These are phyloP conservation scores for Pseudolycoriella hygida DNA, from an alignment of 2,888 invertebrate species.

Conservation along the genomic window DNA sequence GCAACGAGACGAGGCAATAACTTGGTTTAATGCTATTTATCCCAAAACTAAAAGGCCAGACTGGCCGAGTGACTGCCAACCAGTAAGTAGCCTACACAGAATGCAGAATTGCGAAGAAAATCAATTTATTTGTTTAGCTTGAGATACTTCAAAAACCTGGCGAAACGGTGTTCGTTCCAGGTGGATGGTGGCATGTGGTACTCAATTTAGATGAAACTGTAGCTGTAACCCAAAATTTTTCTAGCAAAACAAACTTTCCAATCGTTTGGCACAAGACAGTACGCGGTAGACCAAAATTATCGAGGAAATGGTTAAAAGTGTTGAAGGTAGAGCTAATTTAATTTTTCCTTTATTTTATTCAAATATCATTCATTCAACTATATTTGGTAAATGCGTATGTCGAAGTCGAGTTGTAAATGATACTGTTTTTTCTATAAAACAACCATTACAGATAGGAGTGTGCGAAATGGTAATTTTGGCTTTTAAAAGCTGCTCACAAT, in stretches of 20 bases:
- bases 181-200: conserved; percentile 99
- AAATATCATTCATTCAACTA: no score
- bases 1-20: conserved; percentile 94
- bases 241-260: conserved; percentile 88
- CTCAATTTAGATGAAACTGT: conserved; percentile 90
- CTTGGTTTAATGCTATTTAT: conserved; percentile 93
- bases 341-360: neutral
- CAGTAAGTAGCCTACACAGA: no score
- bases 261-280: conserved; percentile 97
- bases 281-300: conserved; percentile 86
- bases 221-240: conserved; percentile 97
- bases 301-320: conserved; percentile 74
- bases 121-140: conserved; percentile 32
- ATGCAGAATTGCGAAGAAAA: neutral
- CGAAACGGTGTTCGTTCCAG: conserved; percentile 95
- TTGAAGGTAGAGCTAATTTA: conserved; percentile 26
- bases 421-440: no score
- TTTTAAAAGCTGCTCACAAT: no score
- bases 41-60: conserved; percentile 72
- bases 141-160: conserved; percentile 92
- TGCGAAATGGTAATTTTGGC: no score
- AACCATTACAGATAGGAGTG: no score
- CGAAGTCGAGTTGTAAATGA: no score
- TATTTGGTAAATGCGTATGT: no score
- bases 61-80: conserved; percentile 86